Conservation (phyloP, 2,888 invertebrate genomes). For the Morpho helenor region DNA sequence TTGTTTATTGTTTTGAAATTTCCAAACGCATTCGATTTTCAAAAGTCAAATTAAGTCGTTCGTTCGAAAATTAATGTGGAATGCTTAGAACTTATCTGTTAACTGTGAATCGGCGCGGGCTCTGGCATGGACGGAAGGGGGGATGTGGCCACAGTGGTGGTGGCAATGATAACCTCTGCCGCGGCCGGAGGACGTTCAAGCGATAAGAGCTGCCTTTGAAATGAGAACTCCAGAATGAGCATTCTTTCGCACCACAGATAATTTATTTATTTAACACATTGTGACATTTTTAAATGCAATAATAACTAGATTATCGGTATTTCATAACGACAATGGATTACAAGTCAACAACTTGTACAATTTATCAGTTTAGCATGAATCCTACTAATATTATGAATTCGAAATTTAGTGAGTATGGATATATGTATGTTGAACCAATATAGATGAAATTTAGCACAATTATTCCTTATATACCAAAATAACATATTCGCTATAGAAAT, state of each 20-base stretch:
- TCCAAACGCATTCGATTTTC: neutral
- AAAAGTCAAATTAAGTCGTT: neutral
- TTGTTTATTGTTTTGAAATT: neutral
- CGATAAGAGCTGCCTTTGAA: conserved; percentile 65
- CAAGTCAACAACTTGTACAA: no score
- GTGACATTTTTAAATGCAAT: neutral
- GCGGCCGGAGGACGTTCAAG: conserved; percentile 54
- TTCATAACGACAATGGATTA: no score
- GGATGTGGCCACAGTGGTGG: conserved; percentile 40
- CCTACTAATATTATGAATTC: no score
- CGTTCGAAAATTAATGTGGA: conserved; percentile 43
- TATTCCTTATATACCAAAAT: no score
- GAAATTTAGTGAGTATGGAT: no score
- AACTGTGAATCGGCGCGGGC: conserved; percentile 52
- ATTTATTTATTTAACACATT: conserved; percentile 3
- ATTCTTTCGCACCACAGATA: conserved; percentile 47
- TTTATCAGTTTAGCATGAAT: no score
- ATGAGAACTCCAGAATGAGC: conserved; percentile 61
- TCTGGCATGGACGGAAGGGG: conserved; percentile 44
- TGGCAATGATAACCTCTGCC: conserved; percentile 64
- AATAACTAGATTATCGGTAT: no score
- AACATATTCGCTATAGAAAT: no score
- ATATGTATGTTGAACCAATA: no score
- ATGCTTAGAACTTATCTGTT: conserved; percentile 53
- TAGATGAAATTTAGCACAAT: no score